phyloP scores from a whole-genome alignment of 2,797 vertebrate species.

The Onychomys arenicola region DNA sequence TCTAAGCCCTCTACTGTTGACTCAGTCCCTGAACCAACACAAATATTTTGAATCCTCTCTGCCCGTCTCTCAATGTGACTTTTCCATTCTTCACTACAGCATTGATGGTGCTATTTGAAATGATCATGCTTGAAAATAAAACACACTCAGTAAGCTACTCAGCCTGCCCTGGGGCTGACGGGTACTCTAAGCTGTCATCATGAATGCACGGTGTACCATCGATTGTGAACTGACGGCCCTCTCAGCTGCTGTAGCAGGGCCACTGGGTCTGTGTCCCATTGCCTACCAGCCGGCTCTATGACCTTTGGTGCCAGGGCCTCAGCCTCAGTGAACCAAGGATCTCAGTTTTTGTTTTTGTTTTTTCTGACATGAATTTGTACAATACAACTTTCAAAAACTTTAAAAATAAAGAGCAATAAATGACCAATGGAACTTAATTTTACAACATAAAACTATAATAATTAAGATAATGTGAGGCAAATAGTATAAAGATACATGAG shows the following conservation, averaged over 20 bases:
- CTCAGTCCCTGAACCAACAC: not conserved
- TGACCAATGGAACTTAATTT: not conserved
- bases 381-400: not conserved
- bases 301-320: slow-evolving; percentile 75
- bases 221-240: slow-evolving; percentile 80
- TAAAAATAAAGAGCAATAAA: not conserved
- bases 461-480: not conserved
- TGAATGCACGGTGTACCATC: slow-evolving; percentile 79
- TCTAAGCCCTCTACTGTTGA: slow-evolving; percentile 52
- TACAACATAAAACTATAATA: not conserved
- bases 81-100: not conserved
- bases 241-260: slow-evolving; percentile 78
- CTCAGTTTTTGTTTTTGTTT: no score
- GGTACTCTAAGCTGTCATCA: slow-evolving; percentile 82
- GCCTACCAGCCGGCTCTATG: slow-evolving; percentile 81
- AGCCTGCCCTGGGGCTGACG: slow-evolving; percentile 82
- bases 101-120: slow-evolving; percentile 71
- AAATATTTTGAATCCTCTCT: slow-evolving; percentile 40
- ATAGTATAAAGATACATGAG: not conserved
- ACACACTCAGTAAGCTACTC: slow-evolving; percentile 84
- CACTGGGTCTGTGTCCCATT: slow-evolving; percentile 81
- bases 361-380: not conserved
- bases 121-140: slow-evolving; percentile 74
- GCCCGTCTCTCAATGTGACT: slow-evolving; percentile 44
- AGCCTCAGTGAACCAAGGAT: slow-evolving; percentile 35